These are phyloP conservation scores for Myiotriccus ornatus DNA, from an alignment of 2,797 vertebrate species.

Conservation along the genomic window DNA sequence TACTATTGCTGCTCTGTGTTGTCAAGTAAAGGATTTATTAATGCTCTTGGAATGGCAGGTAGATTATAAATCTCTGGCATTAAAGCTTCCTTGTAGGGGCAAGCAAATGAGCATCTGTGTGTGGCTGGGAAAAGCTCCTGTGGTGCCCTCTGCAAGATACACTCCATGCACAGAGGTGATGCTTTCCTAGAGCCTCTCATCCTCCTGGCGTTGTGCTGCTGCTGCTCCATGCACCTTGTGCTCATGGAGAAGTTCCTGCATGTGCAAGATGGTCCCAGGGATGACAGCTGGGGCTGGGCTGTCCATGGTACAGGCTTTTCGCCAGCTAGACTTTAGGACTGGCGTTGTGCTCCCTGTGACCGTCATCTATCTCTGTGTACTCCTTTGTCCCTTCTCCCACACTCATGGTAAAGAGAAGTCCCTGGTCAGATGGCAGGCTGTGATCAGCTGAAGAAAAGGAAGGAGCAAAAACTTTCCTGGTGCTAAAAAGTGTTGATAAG, in stretches of 20 bases:
- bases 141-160: not conserved
- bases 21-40: not conserved
- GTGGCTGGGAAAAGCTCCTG: not conserved
- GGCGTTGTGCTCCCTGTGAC: not conserved
- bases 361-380: not conserved
- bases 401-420: not conserved
- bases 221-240: not conserved
- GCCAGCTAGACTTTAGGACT: not conserved
- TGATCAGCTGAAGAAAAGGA: not conserved
- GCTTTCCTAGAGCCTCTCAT: rapidly evolving
- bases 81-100: not conserved
- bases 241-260: not conserved
- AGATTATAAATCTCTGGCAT: not conserved
- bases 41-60: not conserved
- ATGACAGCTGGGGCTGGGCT: not conserved
- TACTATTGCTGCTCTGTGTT: not conserved
- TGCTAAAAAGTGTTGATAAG: not conserved
- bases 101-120: not conserved
- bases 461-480: not conserved
- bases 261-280: not conserved
- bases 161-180: not conserved
- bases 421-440: not conserved
- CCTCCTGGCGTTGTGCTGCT: rapidly evolving
- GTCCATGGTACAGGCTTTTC: not conserved
- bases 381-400: not conserved